Base-by-base conservation (phyloP, 2,797 vertebrate genomes). In the Mionectes olivaceus region DNA sequence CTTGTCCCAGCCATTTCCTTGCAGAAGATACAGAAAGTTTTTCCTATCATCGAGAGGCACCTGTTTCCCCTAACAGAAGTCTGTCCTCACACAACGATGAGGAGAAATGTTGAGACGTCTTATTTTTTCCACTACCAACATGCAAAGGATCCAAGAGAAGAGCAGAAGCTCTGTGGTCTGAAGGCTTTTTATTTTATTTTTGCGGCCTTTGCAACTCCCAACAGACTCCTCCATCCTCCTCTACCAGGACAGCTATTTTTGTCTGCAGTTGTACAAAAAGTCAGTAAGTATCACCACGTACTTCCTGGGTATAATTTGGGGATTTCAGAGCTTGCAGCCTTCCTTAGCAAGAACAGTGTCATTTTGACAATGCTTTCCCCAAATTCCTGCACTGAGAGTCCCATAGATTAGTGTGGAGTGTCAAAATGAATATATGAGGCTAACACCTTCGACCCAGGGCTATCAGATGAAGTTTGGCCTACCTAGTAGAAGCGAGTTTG, bases 211-310 rank as follows among this genome's bases (percentile, higher is more conserved):
- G 44, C 18, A 76, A 79, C 47, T 25, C 60, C 50, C 27, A 71
- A 24, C 30, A 2, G 0, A 11, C 4, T 75, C 10, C 8, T 14
- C 19, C 0, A 0, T 49, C 25, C 7, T 39, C 27, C 47, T 76
- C 52, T 80, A 25, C 23, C 25, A 33, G 61, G 32, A 60, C 67
- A 53, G 32, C 12, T 71, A 12, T 27, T 87, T 89, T 56, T 47
- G 39, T 67, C 52, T 52, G 47, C 55, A 57, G 13, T 4, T 59
- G 18, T 60, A 63, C 35, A 65, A 70, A 69, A 64, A 22, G 47
- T 41, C 39, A 93, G 43, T 32, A 59, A 71, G 64, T 77, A 67
- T 63, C 75, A 47, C n/a, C 4, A 1, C 0, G 0, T 55, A 65
- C 9, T 65, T 65, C 39, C 28, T 73, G 28, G 19, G 12, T 74